phyloP scores from a whole-genome alignment of 2,888 invertebrate genomes.

The Drosophila picticornis region DNA sequence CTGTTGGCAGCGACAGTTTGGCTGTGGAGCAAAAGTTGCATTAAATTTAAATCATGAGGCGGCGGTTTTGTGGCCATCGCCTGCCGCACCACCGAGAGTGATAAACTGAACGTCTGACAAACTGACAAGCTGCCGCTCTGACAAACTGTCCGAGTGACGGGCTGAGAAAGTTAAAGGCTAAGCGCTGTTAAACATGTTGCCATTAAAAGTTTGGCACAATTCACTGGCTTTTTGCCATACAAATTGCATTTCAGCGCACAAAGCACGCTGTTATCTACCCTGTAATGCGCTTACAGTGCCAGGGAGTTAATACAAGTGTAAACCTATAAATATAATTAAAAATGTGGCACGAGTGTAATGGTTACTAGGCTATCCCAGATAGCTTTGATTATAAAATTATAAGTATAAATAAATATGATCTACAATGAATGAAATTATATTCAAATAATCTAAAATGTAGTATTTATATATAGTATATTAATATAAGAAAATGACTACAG shows the following conservation, averaged over 20 bases:
- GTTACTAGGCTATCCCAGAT: too few species aligned
- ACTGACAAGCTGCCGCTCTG: slow-evolving; percentile 14
- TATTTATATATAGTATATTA: too few species aligned
- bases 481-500: neutral
- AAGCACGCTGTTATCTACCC: neutral
- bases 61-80: slow-evolving; percentile 63
- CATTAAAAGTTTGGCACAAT: slow-evolving; percentile 67
- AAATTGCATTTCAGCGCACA: slow-evolving; percentile 10
- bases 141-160: slow-evolving; percentile 27
- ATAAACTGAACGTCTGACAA: slow-evolving; percentile 28
- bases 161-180: slow-evolving; percentile 53
- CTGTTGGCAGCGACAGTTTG: slow-evolving; percentile 53
- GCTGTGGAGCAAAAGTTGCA: slow-evolving; percentile 64
- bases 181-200: slow-evolving; percentile 64
- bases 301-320: neutral
- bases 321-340: neutral
- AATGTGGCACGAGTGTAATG: neutral
- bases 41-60: slow-evolving; percentile 77
- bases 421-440: neutral
- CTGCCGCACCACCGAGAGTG: slow-evolving; percentile 29
- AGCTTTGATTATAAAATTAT: neutral
- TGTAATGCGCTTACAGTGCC: neutral
- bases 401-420: neutral
- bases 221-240: slow-evolving; percentile 9
- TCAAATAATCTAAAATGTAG: too few species aligned